These are phyloP conservation scores for Colinus virginianus DNA, from an alignment of 2,113 vertebrate genomes.

Conservation along the genomic window DNA sequence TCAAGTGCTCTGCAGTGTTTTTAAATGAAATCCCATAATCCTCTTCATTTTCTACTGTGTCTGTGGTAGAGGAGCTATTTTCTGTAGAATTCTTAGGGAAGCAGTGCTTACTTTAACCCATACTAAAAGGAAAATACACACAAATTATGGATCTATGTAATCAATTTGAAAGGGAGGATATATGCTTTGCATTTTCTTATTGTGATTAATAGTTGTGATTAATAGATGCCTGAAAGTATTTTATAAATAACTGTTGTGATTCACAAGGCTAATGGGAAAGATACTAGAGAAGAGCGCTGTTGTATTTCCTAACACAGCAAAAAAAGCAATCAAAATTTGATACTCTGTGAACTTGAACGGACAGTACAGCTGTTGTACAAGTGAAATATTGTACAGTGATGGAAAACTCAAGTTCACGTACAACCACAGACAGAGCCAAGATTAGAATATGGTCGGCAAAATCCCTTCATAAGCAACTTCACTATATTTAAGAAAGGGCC, in stretches of 20 bases:
- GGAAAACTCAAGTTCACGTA: neutral
- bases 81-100: neutral
- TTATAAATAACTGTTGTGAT: neutral
- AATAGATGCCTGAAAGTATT: neutral
- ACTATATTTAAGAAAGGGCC: conserved; percentile 22
- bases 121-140: neutral
- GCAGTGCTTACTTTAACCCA: neutral
- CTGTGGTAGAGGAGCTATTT: neutral
- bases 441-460: conserved; percentile 46
- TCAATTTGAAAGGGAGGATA: neutral
- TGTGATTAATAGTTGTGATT: neutral
- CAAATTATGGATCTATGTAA: neutral
- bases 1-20: neutral
- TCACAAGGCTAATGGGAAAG: neutral
- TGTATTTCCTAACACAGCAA: conserved; percentile 26
- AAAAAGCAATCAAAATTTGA: conserved; percentile 30
- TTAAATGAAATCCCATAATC: conserved; percentile 1
- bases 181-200: neutral
- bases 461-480: conserved; percentile 34
- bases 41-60: neutral
- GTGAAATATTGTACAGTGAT: conserved; percentile 5
- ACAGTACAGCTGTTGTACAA: conserved; percentile 14
- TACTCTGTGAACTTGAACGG: conserved; percentile 37
- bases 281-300: neutral
- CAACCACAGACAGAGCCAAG: conserved; percentile 11